These are phyloP conservation scores for Orchesellides sinensis DNA, from an alignment of 2,888 invertebrate species.

Conservation along the genomic window DNA sequence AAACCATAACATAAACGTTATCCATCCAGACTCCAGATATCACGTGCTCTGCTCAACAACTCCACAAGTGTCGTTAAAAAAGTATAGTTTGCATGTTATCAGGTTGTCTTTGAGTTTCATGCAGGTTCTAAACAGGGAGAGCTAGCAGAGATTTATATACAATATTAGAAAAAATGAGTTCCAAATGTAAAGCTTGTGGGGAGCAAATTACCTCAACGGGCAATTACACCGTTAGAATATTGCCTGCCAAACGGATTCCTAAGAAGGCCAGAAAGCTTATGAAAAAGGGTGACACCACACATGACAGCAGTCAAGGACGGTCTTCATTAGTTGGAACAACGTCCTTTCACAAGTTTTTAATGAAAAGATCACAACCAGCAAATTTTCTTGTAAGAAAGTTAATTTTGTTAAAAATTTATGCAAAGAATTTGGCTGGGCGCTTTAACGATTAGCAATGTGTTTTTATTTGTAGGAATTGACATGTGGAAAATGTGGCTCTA, in stretches of 20 bases:
- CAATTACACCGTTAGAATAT: slow-evolving; percentile 52
- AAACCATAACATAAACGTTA: too few species aligned
- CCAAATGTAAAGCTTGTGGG: slow-evolving; percentile 64
- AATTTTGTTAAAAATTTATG: background rate
- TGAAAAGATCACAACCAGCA: slow-evolving; percentile 30
- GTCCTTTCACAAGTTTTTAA: slow-evolving; percentile 63
- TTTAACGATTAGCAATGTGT: too few species aligned
- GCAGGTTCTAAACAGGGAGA: too few species aligned
- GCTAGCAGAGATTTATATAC: too few species aligned
- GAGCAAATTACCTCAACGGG: slow-evolving; percentile 44
- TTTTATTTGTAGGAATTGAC: slow-evolving; percentile 56
- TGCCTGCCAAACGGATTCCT: slow-evolving; percentile 64
- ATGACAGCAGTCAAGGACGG: background rate
- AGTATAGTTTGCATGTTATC: too few species aligned
- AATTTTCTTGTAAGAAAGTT: slow-evolving; percentile 51
- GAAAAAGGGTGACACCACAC: background rate
- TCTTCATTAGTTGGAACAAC: slow-evolving; percentile 11
- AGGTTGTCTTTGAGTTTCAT: too few species aligned
- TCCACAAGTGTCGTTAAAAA: too few species aligned
- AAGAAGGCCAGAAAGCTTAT: slow-evolving; percentile 48
- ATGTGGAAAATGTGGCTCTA: slow-evolving; percentile 57
- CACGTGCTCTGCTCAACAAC: too few species aligned
- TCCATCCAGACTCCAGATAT: too few species aligned
- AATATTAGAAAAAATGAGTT: slow-evolving; percentile 16
- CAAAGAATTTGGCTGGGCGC: background rate